Evolutionary conservation across 2,113 vertebrate genomes (phyloP).

Genomic region (Laticauda laticaudata): DNA sequence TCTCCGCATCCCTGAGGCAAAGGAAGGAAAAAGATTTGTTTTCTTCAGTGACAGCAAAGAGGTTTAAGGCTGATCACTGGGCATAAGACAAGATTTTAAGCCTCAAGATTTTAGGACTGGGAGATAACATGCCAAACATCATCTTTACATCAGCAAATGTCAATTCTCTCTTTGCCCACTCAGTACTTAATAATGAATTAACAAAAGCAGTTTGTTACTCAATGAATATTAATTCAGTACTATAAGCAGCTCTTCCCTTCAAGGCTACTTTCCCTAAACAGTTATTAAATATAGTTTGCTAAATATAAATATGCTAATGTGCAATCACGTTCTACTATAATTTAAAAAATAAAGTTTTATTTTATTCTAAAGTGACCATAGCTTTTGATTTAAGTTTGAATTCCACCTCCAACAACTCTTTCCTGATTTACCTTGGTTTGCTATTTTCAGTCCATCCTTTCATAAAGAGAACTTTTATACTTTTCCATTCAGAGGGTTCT

Average conservation of each 20-base stretch:
- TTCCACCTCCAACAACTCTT: background rate
- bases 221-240: conserved; percentile 48
- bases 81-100: conserved; percentile 67
- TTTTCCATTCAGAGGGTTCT: background rate
- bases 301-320: background rate
- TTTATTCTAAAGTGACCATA: background rate
- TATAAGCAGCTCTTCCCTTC: conserved; percentile 46
- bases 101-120: conserved; percentile 64
- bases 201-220: conserved; percentile 50
- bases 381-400: conserved; percentile 16
- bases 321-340: background rate
- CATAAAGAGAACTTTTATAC: background rate
- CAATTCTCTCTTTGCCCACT: conserved; percentile 55
- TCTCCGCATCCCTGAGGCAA: conserved; percentile 70
- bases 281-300: conserved; percentile 1
- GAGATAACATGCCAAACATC: conserved; percentile 66
- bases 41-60: conserved; percentile 75
- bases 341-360: background rate
- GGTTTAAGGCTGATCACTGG: conserved; percentile 73
- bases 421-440: background rate
- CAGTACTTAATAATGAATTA: conserved; percentile 59
- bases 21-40: conserved; percentile 73
- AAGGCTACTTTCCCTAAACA: conserved; percentile 2
- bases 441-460: background rate
- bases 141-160: conserved; percentile 53